phyloP scores from a whole-genome alignment of 2,797 vertebrate species.

The Paedocypris micromegethes region DNA sequence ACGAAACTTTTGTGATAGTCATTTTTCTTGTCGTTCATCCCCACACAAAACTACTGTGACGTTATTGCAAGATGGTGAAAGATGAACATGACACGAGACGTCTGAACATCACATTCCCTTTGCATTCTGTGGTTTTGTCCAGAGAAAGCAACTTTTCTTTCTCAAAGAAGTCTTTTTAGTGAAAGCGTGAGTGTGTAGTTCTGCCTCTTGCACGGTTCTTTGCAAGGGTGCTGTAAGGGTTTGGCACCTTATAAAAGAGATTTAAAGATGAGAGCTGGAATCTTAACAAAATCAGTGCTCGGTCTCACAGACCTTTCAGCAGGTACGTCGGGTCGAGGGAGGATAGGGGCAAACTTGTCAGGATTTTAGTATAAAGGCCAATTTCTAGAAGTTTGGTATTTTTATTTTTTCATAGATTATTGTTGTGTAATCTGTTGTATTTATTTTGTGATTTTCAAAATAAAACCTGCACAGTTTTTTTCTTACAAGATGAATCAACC shows the following conservation, averaged over 20 bases:
- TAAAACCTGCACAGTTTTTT: too few species aligned
- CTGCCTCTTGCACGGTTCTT: constrained; percentile 18
- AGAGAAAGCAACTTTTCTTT: not conserved
- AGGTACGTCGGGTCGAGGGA: constrained; percentile 15
- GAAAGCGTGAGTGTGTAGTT: constrained; percentile 11
- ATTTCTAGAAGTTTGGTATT: too few species aligned
- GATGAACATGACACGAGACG: constrained; percentile 19
- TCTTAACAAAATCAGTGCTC: constrained; percentile 34
- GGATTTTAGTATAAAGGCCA: not conserved
- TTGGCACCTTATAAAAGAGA: constrained; percentile 42
- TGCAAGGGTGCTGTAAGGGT: constrained; percentile 1
- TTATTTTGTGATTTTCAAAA: too few species aligned
- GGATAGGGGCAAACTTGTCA: constrained; percentile 10
- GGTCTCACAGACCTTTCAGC: constrained; percentile 18
- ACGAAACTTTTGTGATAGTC: too few species aligned
- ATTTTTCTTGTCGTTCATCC: too few species aligned
- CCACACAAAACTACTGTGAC: too few species aligned
- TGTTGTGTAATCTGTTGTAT: too few species aligned
- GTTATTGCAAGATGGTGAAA: not conserved
- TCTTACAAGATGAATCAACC: too few species aligned
- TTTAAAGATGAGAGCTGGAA: constrained; percentile 37
- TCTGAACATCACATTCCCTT: constrained; percentile 17
- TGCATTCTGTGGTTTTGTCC: not conserved
- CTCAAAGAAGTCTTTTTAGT: constrained; percentile 9
- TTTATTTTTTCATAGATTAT: too few species aligned